A percentile compares a stretch with the other conserved stretches of the same genome.
Evolutionary conservation across 2,113 vertebrate genomes (phyloP).

Genomic region (Corythornis madagascariensis): DNA sequence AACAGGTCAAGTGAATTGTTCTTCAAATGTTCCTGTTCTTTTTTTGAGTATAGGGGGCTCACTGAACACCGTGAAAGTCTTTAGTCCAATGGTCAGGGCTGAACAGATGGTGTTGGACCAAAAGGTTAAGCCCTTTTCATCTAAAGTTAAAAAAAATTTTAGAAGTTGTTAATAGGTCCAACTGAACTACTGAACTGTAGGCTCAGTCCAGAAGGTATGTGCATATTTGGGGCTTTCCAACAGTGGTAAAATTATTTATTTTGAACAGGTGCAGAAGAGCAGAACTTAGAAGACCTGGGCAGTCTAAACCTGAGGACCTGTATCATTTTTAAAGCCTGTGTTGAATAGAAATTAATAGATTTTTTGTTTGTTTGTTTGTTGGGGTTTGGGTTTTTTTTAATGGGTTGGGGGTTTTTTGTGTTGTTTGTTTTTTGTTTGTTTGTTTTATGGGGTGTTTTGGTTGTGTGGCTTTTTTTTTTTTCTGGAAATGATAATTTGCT

Average conservation of each 20-base stretch:
- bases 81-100: not conserved
- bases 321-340: not conserved
- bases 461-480: not conserved
- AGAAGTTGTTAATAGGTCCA: not conserved
- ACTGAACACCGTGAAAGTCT: not conserved
- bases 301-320: not conserved
- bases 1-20: not conserved
- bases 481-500: conserved; percentile 49
- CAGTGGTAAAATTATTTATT: not conserved
- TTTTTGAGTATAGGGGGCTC: not conserved
- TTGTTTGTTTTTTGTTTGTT: too few species aligned
- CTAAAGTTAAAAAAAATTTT: not conserved
- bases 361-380: not conserved
- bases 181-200: not conserved
- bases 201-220: not conserved
- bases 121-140: not conserved
- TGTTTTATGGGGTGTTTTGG: too few species aligned
- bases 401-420: too few species aligned
- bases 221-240: not conserved
- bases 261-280: not conserved
- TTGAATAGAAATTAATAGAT: not conserved
- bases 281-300: not conserved
- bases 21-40: not conserved
- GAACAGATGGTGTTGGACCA: not conserved
- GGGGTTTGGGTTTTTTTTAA: too few species aligned